A percentile compares a stretch with the other conserved stretches of the same genome.
Conservation (phyloP, 2,888 invertebrate genomes). For the Adelognathus sp. region DNA sequence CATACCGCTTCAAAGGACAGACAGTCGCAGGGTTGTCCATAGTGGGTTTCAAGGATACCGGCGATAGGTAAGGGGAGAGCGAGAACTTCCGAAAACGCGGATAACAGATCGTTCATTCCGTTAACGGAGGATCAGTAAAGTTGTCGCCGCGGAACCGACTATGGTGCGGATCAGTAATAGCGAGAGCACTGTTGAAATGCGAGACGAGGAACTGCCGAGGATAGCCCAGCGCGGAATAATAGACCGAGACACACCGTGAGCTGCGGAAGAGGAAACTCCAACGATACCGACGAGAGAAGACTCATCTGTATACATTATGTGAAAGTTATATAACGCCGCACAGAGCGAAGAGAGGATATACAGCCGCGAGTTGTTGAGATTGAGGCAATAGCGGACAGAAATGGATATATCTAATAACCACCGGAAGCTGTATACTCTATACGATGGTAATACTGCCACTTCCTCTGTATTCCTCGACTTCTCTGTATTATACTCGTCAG, state of each 20-base stretch:
- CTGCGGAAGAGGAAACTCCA: neutral
- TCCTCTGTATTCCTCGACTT: neutral
- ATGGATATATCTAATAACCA: neutral
- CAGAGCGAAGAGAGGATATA: neutral
- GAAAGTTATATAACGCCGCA: neutral
- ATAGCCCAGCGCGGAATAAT: neutral
- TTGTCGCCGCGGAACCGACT: neutral
- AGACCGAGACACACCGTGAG: neutral
- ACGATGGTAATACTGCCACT: neutral
- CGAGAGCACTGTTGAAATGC: neutral
- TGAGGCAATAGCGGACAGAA: neutral
- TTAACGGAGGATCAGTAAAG: neutral
- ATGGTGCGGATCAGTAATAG: neutral
- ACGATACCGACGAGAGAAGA: neutral
- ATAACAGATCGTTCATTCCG: neutral
- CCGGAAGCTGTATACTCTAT: neutral
- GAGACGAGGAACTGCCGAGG: neutral
- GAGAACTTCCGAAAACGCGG: neutral
- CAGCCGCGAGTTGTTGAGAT: neutral
- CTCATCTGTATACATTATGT: neutral
- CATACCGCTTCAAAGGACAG: conserved; percentile 42
- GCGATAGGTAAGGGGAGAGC: neutral
- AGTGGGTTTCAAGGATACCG: neutral
- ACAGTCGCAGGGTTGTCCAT: conserved; percentile 14
- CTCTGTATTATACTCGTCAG: neutral